A percentile compares a stretch with the other conserved stretches of the same genome.
Evolutionary conservation across 2,888 invertebrate genomes (phyloP).

Genomic region (Acleris holmiana): DNA sequence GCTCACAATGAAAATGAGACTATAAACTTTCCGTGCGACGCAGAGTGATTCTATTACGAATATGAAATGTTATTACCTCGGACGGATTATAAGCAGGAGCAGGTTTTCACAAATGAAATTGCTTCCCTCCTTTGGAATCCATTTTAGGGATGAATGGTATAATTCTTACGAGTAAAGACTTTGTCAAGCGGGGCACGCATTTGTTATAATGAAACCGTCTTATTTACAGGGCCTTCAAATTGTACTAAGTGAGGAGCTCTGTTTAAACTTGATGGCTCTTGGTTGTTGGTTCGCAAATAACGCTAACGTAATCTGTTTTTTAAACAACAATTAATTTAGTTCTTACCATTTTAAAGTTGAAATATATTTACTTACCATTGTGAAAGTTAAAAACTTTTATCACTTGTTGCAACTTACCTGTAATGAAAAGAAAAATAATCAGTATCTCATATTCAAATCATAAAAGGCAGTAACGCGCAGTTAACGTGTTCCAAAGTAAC

Average conservation of each 20-base stretch:
- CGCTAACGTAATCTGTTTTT: neutral
- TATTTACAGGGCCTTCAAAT: constrained; percentile 40
- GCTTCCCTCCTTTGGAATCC: constrained; percentile 82
- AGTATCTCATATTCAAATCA: constrained; percentile 27
- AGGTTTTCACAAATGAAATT: constrained; percentile 84
- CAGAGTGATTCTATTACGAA: constrained; percentile 84
- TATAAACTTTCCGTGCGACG: constrained; percentile 82
- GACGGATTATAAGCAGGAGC: constrained; percentile 84
- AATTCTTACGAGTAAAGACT: constrained; percentile 80
- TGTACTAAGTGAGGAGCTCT: constrained; percentile 13
- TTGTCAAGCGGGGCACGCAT: constrained; percentile 71
- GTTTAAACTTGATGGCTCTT: constrained; percentile 10
- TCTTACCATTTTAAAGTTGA: neutral
- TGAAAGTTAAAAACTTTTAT: no score
- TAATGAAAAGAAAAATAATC: constrained; percentile 45
- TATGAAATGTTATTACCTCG: constrained; percentile 84
- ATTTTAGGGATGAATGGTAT: constrained; percentile 82
- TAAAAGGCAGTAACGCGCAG: neutral
- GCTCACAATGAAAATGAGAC: constrained; percentile 83
- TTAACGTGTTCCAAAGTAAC: constrained; percentile 29
- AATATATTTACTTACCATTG: no score
- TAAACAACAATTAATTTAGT: neutral
- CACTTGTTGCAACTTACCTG: constrained; percentile 49
- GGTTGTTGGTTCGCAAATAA: constrained; percentile 2
- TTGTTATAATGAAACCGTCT: constrained; percentile 55